Percentiles rank a stretch among this genome's conserved stretches.
These are phyloP conservation scores for Biston betularia DNA, from an alignment of 2,888 invertebrate species.

Conservation along the genomic window DNA sequence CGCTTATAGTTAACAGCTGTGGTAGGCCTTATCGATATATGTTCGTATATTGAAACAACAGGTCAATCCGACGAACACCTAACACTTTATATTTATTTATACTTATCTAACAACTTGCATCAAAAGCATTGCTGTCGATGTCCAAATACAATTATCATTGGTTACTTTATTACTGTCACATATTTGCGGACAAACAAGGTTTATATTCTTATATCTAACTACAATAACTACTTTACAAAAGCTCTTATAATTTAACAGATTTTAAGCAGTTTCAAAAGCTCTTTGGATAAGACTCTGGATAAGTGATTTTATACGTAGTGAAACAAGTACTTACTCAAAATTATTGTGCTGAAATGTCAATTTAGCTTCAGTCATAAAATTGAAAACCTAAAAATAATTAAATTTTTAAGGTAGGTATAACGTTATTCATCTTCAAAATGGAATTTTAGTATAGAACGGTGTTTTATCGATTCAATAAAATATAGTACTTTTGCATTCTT, in stretches of 20 bases:
- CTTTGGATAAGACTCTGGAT: constrained; percentile 52
- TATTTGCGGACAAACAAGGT: constrained; percentile 36
- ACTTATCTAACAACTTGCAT: constrained; percentile 39
- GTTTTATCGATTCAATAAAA: constrained; percentile 43
- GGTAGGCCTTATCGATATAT: constrained; percentile 45
- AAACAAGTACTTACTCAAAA: constrained; percentile 41
- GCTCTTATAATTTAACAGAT: constrained; percentile 77
- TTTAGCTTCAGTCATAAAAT: constrained; percentile 27
- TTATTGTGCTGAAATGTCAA: constrained; percentile 50
- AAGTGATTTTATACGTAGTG: constrained; percentile 34
- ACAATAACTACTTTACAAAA: constrained; percentile 79
- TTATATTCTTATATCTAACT: constrained; percentile 56
- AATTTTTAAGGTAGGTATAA: constrained; percentile 14
- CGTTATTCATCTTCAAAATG: constrained; percentile 30
- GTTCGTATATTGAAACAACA: constrained; percentile 32
- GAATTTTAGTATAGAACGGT: constrained; percentile 40
- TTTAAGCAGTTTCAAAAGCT: constrained; percentile 78
- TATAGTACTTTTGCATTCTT: constrained; percentile 40
- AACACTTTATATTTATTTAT: constrained; percentile 39
- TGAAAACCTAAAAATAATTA: constrained; percentile 29
- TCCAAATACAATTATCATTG: constrained; percentile 37
- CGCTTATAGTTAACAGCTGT: constrained; percentile 41
- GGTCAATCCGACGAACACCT: constrained; percentile 50
- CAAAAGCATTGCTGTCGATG: constrained; percentile 52
- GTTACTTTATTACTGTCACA: not conserved